Evolutionary conservation across 2,113 vertebrate species (phyloP).

Genomic region (Hippocampus zosterae): DNA sequence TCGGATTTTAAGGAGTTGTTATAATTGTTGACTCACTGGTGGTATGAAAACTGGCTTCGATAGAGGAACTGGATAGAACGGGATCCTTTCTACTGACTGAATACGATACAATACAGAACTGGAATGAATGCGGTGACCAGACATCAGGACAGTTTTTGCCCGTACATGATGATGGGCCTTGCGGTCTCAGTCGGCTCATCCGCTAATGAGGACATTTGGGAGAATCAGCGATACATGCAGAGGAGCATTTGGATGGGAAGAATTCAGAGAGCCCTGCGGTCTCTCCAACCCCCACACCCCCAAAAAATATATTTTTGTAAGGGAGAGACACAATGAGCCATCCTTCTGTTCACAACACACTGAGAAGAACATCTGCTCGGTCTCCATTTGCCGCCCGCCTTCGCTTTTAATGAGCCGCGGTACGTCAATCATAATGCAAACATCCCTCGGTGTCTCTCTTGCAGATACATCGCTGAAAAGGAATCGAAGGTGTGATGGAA

Average conservation of each 20-base stretch:
- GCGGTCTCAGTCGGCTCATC: conserved; percentile 42
- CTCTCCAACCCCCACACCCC: neutral
- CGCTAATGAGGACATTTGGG: conserved; percentile 48
- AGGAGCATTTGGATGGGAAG: neutral
- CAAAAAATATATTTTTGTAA: neutral
- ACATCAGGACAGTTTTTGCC: conserved; percentile 16
- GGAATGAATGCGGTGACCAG: neutral
- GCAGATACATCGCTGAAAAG: neutral
- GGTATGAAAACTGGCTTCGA: neutral
- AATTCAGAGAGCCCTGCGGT: neutral
- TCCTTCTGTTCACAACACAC: neutral
- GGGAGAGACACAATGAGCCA: neutral
- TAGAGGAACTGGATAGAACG: neutral
- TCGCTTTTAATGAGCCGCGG: conserved; percentile 34
- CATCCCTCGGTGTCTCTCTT: neutral
- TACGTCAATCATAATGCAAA: conserved; percentile 4
- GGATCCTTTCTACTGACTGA: neutral
- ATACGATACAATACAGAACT: neutral
- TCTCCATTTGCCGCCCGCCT: conserved; percentile 12
- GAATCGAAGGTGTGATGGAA: neutral
- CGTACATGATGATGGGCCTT: conserved; percentile 39
- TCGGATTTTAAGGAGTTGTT: neutral
- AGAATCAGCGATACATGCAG: conserved; percentile 10
- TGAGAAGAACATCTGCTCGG: neutral
- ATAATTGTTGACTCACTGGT: neutral